These are phyloP conservation scores for Nomada goodeniana DNA, from an alignment of 2,888 invertebrate species.

Conservation along the genomic window DNA sequence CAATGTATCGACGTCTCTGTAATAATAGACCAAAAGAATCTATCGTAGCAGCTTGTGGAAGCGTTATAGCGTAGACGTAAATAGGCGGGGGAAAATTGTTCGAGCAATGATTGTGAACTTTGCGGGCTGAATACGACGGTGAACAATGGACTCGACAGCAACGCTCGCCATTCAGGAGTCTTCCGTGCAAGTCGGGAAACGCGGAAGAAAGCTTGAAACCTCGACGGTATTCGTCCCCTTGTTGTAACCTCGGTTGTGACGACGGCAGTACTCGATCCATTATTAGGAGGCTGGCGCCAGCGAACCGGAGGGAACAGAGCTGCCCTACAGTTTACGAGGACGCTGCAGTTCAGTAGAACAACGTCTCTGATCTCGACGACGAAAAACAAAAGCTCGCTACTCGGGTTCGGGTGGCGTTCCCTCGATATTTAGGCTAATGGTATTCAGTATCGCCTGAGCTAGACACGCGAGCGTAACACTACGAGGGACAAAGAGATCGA, in stretches of 20 bases:
- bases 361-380: slow-evolving; percentile 12
- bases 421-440: slow-evolving; percentile 65
- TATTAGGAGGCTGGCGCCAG: slow-evolving; percentile 50
- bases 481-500: slow-evolving; percentile 28
- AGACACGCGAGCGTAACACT: slow-evolving; percentile 47
- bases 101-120: too few relatives aligned
- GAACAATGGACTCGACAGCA: too few relatives aligned
- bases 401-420: slow-evolving; percentile 41
- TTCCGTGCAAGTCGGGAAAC: neutral
- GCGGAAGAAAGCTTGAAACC: neutral
- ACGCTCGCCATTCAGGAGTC: too few relatives aligned
- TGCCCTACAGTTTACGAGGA: slow-evolving; percentile 16
- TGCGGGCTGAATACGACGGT: too few relatives aligned
- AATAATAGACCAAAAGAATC: too few relatives aligned
- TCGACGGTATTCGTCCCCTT: neutral
- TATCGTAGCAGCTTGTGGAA: too few relatives aligned
- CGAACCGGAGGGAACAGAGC: slow-evolving; percentile 2
- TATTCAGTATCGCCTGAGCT: slow-evolving; percentile 48
- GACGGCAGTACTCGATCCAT: slow-evolving; percentile 28
- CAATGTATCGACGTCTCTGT: too few relatives aligned
- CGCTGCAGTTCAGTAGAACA: neutral
- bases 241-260: slow-evolving; percentile 5
- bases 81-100: too few relatives aligned
- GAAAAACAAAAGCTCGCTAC: slow-evolving; percentile 58
- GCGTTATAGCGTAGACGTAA: too few relatives aligned